Base-by-base conservation (phyloP, 2,113 vertebrate species). In the Marmota monax region DNA sequence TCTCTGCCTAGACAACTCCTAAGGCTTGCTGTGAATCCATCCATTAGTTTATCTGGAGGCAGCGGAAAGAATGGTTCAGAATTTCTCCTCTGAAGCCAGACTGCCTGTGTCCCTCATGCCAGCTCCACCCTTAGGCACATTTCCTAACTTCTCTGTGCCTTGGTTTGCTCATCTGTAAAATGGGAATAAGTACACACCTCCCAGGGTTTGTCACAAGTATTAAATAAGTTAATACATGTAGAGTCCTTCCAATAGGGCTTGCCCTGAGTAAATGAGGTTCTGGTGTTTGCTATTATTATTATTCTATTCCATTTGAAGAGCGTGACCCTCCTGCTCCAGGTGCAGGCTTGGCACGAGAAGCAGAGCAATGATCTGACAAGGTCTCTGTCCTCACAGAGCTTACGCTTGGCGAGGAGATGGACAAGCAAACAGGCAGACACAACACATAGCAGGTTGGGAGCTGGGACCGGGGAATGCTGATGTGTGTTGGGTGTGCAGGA, bases 91-190 rank as follows among this genome's bases (percentile, higher is more conserved):
- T 39, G 72, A 18, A 92, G 51, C 51, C 34, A 84, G 53, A 22
- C 80, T 39, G 53, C 29, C 42, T 53, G 23, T 6, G 23, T 39
- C 76, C 53, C 17, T 77, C 51, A 88, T 69, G 65, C 23, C 48
- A 61, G 65, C 42, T 61, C 78, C 10, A 29, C 37, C 34, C 12
- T 27, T 72, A 84, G 53, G 23, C 29, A n/a, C n/a, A 17, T 63
- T 72, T 85, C 73, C 39, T 92, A 53, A n/a, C 34, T 39, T 69
- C 45, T 39, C 74, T 76, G 18, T 34, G 56, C 34, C n/a, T 84
- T 91, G 8, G 34, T 94, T 76, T 88, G 14, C n/a, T 92, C 27
- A 29, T 73, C 79, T 73, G 7, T 48, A 72, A 93, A 91, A 48
- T 83, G 78, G 39, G 22, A 39, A 39, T 67, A 67, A 92, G 14